Percentiles rank a stretch among this genome's conserved stretches.
Evolutionary conservation across 1,140 invertebrate species (phyloP).

Genomic region (Trichogramma pretiosum): DNA sequence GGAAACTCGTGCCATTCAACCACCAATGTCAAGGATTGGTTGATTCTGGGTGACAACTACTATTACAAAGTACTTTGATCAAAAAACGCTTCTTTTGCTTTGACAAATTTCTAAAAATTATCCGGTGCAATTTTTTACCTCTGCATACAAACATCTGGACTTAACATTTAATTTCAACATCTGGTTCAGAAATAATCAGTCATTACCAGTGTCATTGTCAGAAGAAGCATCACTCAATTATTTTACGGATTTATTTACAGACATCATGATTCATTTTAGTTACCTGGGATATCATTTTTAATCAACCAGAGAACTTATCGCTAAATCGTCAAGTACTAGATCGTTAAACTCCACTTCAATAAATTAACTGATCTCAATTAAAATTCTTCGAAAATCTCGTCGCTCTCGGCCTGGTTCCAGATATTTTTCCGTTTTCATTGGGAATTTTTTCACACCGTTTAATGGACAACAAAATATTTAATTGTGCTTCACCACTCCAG

Average conservation of each 20-base stretch:
- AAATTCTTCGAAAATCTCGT: slow-evolving; percentile 8
- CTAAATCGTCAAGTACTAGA: slow-evolving; percentile 1
- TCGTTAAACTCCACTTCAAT: background rate
- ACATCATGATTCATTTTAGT: slow-evolving; percentile 1
- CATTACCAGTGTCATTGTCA: background rate
- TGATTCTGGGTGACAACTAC: no score
- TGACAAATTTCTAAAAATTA: no score
- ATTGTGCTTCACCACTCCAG: slow-evolving; percentile 2
- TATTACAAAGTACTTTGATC: no score
- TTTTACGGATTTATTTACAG: slow-evolving; percentile 11
- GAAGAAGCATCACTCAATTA: background rate
- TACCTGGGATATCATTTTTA: background rate
- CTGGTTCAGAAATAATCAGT: background rate
- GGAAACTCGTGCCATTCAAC: no score
- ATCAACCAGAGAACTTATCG: background rate
- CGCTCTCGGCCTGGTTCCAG: slow-evolving; percentile 7
- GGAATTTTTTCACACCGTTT: no score
- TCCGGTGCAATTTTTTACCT: background rate
- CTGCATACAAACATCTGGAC: no score
- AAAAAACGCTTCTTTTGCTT: no score
- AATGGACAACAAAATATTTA: background rate
- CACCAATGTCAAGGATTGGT: no score
- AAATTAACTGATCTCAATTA: slow-evolving; percentile 2
- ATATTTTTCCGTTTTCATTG: no score
- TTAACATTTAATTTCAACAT: background rate